These are phyloP conservation scores for Panagrolaimus sp. DNA, from an alignment of 1,140 invertebrate species.

Conservation along the genomic window DNA sequence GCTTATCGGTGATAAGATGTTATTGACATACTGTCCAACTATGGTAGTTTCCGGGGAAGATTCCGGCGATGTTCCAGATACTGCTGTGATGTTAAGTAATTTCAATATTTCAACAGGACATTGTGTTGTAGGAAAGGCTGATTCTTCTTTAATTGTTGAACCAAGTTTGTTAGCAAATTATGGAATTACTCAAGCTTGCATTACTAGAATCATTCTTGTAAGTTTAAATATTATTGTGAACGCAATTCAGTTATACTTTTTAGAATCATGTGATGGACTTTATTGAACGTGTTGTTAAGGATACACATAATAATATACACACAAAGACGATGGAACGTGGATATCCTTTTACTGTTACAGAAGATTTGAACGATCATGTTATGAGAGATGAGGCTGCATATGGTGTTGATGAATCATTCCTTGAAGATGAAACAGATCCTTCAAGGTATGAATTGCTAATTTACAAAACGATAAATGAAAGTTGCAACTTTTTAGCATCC, in stretches of 20 bases:
- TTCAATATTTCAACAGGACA: background rate
- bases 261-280: conserved; percentile 3
- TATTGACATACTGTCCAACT: background rate
- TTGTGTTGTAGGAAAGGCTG: background rate
- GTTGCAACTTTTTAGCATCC: too few relatives aligned
- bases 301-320: background rate
- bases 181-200: background rate
- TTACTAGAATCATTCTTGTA: background rate
- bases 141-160: background rate
- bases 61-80: background rate
- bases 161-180: background rate
- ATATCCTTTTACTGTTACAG: background rate
- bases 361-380: background rate
- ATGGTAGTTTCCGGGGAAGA: background rate
- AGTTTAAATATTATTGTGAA: background rate
- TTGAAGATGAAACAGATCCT: too few relatives aligned
- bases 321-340: background rate
- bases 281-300: background rate
- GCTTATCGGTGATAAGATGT: background rate
- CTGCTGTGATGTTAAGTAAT: background rate
- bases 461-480: too few relatives aligned
- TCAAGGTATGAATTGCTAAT: too few relatives aligned
- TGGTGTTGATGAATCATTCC: too few relatives aligned
- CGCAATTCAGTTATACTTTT: background rate
- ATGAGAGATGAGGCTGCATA: background rate